Evolutionary conservation across 2,113 vertebrate species (phyloP), one percentile per base, ranked within the genome.

Genomic region (Seriola quinqueradiata): DNA sequence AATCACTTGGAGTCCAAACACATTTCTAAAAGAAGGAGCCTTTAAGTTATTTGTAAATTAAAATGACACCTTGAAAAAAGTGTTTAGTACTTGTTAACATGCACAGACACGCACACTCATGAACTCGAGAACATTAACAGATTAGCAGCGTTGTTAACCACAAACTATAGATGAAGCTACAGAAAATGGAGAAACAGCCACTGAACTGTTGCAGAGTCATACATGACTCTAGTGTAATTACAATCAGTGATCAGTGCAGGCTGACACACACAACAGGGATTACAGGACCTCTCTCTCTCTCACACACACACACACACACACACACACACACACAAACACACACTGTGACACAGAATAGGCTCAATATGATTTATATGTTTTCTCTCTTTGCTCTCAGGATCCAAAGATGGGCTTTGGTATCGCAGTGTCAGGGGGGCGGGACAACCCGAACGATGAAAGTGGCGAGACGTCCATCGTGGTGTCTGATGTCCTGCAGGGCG

Each of bases 401-500:
- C 91, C 96, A 9, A 99, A 99, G 93, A 96, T 97, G 95, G 98
- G 98, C 79, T 99, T 99, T 90, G 98, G 98, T 46, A 98, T 99
- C 46, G 98, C 98, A 0, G 98, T 99, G 73, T 99, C 98, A 0
- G 98, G 98, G 0, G 98, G 98, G 38, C 95, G 96, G 93, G 98
- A 99, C 93, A 99, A 99, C 91, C 98, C 98, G 4, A 98, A 98
- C 16, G 97, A 98, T 69, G 97, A 99, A n/a, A 99, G 95, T 6
- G 97, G 98, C 1, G 98, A 99, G 91, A 96, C 93, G 0, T 99
- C 98, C 0, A 99, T 99, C 1, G 95, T 98, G 12, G 96, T 99
- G 87, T 99, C 98, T 0, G 98, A 99, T 25, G 97, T 99, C 70
- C 96, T 99, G 54, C 94, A 96, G 0, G 97, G 97, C 1, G 98